phyloP scores from a whole-genome alignment of 1,140 invertebrate genomes.

The Halesus radiatus region DNA sequence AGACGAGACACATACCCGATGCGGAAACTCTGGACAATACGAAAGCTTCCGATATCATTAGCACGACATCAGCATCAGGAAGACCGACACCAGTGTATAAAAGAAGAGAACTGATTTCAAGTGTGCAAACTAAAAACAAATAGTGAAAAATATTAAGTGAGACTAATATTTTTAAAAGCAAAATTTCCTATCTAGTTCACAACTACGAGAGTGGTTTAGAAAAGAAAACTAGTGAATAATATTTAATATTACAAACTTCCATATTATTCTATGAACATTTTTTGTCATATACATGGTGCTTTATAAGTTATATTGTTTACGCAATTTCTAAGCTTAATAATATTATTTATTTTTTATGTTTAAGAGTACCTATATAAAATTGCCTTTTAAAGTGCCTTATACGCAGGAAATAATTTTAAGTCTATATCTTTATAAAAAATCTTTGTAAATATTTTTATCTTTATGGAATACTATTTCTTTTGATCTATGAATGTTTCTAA shows the following conservation, averaged over 20 bases:
- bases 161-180: constrained; percentile 1
- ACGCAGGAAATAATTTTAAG: background rate
- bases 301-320: background rate
- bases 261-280: constrained; percentile 8
- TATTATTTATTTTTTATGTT: constrained; percentile 18
- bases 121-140: constrained; percentile 71
- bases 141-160: constrained; percentile 46
- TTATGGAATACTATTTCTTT: background rate
- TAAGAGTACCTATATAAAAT: constrained; percentile 16
- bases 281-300: background rate
- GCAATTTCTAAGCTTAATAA: background rate
- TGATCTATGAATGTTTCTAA: background rate
- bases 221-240: constrained; percentile 1
- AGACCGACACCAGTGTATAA: constrained; percentile 78
- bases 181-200: background rate
- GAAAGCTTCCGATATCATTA: constrained; percentile 57
- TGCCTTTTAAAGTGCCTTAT: constrained; percentile 14
- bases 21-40: constrained; percentile 65
- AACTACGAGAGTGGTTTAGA: background rate
- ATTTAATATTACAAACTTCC: background rate
- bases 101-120: constrained; percentile 84
- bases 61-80: constrained; percentile 60
- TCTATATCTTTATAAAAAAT: background rate
- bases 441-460: constrained; percentile 31
- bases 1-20: constrained; percentile 74